Evolutionary conservation across 2,797 vertebrate genomes (phyloP), one percentile per base, ranked within the genome.

Genomic region (Clarias platycephalus): DNA sequence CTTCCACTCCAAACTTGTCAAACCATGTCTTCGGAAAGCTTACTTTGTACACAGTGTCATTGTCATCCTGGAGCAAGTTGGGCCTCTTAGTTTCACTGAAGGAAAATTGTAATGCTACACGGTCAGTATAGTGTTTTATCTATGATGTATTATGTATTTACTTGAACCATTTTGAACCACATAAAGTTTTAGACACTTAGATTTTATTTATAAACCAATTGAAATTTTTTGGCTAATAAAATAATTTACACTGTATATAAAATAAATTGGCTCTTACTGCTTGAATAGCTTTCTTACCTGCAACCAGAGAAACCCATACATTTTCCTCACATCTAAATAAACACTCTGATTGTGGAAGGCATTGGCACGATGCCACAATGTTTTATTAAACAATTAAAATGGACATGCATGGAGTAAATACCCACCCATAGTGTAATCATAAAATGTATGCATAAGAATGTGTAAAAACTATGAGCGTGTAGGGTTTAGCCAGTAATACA

Each of bases 281-380:
- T 57, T 75, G 26, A 81, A 74, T 75, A 18, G 5, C 80, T 20
- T 57, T 74, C 68, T 55, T 31, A 34, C 44, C 55, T 55, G 53
- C n/a, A 60, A 13, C 28, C 53, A 82, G n/a, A n/a, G 67, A 82
- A 80, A 80, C 64, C 26, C 40, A 28, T 76, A 55, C 28, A 75
- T 76, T 80, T 80, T 83, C 31, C 82, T 58, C 63, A 83, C 80
- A 71, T 85, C 77, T 78, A 34, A 68, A 44, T 67, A 37, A 68
- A 81, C 40, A 71, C 77, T 83, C 66, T 80, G 40, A 80, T 37
- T 49, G 1, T 62, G 2, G 6, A 34, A 81, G 53, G 5, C 20
- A 22, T 37, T 37, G 28, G 2, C 28, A 20, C 20, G 28, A 37
- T 5, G 37, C 37, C 5, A 37, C 5, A 6, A 37, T 37, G 37